Percentiles rank a stretch among this genome's conserved stretches.
Evolutionary conservation across 2,797 vertebrate species (phyloP).

Genomic region (Trachurus trachurus): DNA sequence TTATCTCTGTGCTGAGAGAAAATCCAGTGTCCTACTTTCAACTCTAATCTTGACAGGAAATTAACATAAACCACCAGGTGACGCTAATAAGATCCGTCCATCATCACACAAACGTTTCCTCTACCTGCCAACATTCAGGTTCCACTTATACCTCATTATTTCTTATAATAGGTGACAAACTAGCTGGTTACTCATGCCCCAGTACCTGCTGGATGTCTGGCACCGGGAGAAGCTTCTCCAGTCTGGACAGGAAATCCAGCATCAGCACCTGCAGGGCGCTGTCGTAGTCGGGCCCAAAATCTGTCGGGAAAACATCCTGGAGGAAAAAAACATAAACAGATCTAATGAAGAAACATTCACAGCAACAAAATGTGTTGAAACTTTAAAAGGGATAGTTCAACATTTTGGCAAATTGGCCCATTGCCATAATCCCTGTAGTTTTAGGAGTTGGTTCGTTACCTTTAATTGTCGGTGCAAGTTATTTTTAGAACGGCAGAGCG

Average conservation of each 20-base stretch:
- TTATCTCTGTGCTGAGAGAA: not conserved
- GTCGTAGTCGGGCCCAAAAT: constrained; percentile 86
- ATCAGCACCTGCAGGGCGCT: constrained; percentile 86
- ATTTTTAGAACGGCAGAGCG: too few species aligned
- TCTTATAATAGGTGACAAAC: not conserved
- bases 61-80: not conserved
- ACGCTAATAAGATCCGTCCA: not conserved
- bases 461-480: too few species aligned
- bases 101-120: not conserved
- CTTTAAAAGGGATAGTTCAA: too few species aligned
- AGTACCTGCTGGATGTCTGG: constrained; percentile 84
- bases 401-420: too few species aligned
- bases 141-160: not conserved
- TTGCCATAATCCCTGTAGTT: too few species aligned
- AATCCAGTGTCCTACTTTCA: not conserved
- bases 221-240: constrained; percentile 85
- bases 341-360: not conserved
- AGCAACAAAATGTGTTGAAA: not conserved
- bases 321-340: not conserved
- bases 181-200: not conserved
- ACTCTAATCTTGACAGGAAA: not conserved
- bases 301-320: constrained; percentile 85
- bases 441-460: too few species aligned
- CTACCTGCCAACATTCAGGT: not conserved
- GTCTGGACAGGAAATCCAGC: constrained; percentile 85